These are phyloP conservation scores for Antennarius maculatus DNA, from an alignment of 2,797 vertebrate species.

Conservation along the genomic window DNA sequence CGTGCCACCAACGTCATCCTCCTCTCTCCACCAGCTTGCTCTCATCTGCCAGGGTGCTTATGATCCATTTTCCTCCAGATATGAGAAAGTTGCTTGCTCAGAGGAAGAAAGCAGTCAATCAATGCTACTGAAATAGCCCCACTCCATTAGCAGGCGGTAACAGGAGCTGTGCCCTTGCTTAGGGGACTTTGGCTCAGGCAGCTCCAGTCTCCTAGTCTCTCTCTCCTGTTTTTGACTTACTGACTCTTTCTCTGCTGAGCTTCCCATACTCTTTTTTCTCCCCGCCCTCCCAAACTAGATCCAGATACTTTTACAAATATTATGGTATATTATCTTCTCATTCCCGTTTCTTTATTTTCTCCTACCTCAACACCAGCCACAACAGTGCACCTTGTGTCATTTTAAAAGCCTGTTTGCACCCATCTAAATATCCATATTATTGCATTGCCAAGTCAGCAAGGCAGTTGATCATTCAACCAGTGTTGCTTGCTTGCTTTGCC, in stretches of 20 bases:
- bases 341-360: constrained; percentile 65
- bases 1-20: constrained; percentile 70
- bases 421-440: constrained; percentile 57
- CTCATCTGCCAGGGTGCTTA: constrained; percentile 76
- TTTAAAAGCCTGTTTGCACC: constrained; percentile 63
- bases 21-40: constrained; percentile 60
- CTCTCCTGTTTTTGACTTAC: constrained; percentile 65
- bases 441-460: constrained; percentile 55
- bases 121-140: constrained; percentile 87
- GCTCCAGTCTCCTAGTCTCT: constrained; percentile 74
- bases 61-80: constrained; percentile 84
- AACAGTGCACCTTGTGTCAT: constrained; percentile 45
- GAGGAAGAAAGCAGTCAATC: constrained; percentile 87
- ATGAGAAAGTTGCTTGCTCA: constrained; percentile 84
- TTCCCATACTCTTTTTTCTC: constrained; percentile 4
- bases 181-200: constrained; percentile 78
- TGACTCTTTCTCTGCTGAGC: constrained; percentile 42
- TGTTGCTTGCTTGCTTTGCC: constrained; percentile 56
- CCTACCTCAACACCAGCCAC: constrained; percentile 51
- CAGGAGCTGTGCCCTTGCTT: constrained; percentile 86
- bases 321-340: constrained; percentile 55
- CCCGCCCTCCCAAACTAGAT: constrained; percentile 57
- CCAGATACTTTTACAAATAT: constrained; percentile 72
- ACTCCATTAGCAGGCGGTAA: constrained; percentile 87
- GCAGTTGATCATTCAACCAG: constrained; percentile 51